Conservation (phyloP, 2,888 invertebrate species). For the Therioaphis trifolii region DNA sequence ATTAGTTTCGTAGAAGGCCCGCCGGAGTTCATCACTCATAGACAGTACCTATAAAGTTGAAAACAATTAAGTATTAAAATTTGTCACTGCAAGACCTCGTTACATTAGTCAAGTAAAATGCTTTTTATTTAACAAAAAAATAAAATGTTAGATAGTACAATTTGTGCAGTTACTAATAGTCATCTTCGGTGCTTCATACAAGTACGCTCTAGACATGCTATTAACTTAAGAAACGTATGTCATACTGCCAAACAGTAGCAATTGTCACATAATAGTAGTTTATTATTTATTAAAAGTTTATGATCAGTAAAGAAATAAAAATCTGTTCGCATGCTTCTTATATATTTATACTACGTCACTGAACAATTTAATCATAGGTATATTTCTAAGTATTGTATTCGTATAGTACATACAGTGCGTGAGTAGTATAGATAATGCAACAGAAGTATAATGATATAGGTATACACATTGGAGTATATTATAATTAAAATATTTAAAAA, state of each 20-base stretch:
- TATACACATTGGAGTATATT: too few species aligned
- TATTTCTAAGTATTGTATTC: too few species aligned
- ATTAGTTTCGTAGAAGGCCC: constrained; percentile 81
- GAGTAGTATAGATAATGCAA: background rate
- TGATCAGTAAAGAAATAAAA: background rate
- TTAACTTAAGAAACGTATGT: background rate
- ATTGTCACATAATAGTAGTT: background rate
- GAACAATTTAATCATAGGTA: too few species aligned
- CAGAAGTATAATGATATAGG: too few species aligned
- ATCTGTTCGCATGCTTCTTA: background rate
- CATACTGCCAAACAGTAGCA: background rate
- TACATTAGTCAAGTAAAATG: background rate
- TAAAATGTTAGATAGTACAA: background rate
- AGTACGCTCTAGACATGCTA: constrained; percentile 6
- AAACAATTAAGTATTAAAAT: background rate
- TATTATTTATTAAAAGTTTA: too few species aligned
- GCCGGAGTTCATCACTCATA: constrained; percentile 91
- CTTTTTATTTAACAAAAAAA: background rate
- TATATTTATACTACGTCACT: background rate
- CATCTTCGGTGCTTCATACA: background rate
- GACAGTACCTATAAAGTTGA: constrained; percentile 79
- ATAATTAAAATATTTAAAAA: too few species aligned
- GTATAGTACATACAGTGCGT: too few species aligned
- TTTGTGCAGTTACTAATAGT: background rate
- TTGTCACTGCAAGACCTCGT: background rate